Evolutionary conservation across 2,113 vertebrate species (phyloP).

Genomic region (Cepphus grylle): DNA sequence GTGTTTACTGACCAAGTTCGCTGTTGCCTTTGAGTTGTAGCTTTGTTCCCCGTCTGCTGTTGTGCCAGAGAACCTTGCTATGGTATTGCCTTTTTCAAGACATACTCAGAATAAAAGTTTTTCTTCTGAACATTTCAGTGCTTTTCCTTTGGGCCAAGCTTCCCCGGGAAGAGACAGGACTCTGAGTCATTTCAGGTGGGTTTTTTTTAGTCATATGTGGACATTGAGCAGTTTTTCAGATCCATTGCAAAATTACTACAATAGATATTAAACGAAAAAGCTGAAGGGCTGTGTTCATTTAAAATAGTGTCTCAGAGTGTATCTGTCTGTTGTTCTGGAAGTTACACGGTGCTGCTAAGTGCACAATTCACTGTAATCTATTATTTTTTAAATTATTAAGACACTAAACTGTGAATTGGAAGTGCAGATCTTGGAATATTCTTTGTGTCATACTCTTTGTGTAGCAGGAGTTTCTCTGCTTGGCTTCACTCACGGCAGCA

Average conservation of each 20-base stretch:
- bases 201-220: neutral
- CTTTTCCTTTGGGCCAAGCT: constrained; percentile 53
- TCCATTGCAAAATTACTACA: neutral
- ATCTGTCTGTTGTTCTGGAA: neutral
- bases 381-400: neutral
- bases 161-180: constrained; percentile 56
- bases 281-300: neutral
- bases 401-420: neutral
- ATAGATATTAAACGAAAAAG: neutral
- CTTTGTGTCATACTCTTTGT: neutral
- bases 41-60: neutral
- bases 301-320: neutral
- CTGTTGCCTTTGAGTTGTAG: neutral
- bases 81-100: neutral
- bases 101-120: constrained; percentile 23
- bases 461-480: neutral
- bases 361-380: neutral
- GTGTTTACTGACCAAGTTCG: neutral
- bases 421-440: neutral
- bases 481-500: fast-evolving
- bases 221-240: neutral
- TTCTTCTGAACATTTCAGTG: constrained; percentile 41
- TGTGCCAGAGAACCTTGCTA: neutral
- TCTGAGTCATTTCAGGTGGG: constrained; percentile 47
- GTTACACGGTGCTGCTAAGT: neutral